phyloP scores from a whole-genome alignment of 1,140 invertebrate species.

The Apis florea region DNA sequence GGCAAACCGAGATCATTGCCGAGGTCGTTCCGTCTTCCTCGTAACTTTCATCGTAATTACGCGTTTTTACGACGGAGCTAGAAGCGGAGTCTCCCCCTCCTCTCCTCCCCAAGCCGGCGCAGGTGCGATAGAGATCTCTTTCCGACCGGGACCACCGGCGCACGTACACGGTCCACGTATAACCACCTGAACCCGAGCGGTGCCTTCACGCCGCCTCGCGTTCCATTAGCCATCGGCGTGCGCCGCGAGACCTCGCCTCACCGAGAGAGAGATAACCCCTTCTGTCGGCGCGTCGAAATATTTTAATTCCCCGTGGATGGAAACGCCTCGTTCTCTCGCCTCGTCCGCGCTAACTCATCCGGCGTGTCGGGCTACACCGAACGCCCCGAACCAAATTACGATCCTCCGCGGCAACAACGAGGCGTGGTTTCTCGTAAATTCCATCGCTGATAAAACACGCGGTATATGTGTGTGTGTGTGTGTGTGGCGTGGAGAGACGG shows the following conservation, averaged over 20 bases:
- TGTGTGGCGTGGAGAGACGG: background rate
- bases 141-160: slow-evolving; percentile 66
- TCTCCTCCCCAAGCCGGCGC: slow-evolving; percentile 49
- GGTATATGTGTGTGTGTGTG: too few relatives aligned
- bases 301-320: slow-evolving; percentile 67
- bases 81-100: slow-evolving; percentile 39
- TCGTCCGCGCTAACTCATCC: slow-evolving; percentile 56
- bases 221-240: slow-evolving; percentile 69
- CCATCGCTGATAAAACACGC: slow-evolving; percentile 25
- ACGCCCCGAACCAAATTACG: slow-evolving; percentile 41
- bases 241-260: slow-evolving; percentile 60
- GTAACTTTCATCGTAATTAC: slow-evolving; percentile 74
- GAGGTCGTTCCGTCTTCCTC: slow-evolving; percentile 37
- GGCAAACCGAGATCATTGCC: slow-evolving; percentile 52
- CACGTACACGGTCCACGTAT: slow-evolving; percentile 47
- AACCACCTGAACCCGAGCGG: slow-evolving; percentile 52
- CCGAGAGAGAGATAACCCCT: slow-evolving; percentile 67
- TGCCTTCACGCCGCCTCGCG: slow-evolving; percentile 50
- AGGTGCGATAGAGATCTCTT: slow-evolving; percentile 76
- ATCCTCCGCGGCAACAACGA: slow-evolving; percentile 30
- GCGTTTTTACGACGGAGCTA: slow-evolving; percentile 72
- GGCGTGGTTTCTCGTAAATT: slow-evolving; percentile 49
- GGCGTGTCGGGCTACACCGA: background rate
- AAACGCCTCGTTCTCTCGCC: slow-evolving; percentile 62
- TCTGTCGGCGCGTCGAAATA: slow-evolving; percentile 70